A percentile compares a stretch with the other conserved stretches of the same genome.
Conservation (phyloP, 2,113 vertebrate genomes). For the Tursiops truncatus region DNA sequence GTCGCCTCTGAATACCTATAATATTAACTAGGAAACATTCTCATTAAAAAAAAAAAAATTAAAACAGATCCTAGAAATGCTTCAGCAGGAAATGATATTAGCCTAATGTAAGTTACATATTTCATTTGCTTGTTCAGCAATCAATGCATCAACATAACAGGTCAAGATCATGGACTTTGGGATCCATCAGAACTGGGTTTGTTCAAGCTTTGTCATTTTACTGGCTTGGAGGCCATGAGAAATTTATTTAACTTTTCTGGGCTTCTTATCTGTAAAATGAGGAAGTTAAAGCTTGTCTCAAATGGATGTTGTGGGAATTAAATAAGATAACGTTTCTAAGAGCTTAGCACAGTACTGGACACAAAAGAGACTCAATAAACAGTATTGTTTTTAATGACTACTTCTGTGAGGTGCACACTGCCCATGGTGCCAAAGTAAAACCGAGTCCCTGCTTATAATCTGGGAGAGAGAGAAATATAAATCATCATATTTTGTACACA, state of each 20-base stretch:
- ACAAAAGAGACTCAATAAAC: not conserved
- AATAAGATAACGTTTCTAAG: not conserved
- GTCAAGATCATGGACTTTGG: not conserved
- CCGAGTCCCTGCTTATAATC: not conserved
- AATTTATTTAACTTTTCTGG: slow-evolving; percentile 24
- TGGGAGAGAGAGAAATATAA: not conserved
- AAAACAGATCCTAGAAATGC: not conserved
- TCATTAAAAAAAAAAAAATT: not conserved
- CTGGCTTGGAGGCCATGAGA: not conserved
- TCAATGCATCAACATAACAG: not conserved
- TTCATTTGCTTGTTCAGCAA: not conserved
- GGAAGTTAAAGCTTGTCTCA: not conserved
- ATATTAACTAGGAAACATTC: not conserved
- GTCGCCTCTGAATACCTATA: not conserved
- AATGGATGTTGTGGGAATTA: not conserved
- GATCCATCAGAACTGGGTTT: not conserved
- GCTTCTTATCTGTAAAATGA: not conserved
- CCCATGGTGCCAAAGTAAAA: not conserved
- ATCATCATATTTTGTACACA: not conserved
- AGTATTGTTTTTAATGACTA: not conserved
- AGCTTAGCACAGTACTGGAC: not conserved
- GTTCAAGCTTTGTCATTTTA: not conserved
- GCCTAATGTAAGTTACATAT: not conserved
- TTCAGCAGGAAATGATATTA: not conserved
- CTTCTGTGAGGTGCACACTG: not conserved